Percentiles rank a stretch among this genome's conserved stretches.
phyloP scores from a whole-genome alignment of 2,113 vertebrate genomes.

The Lepidiolamprologus cunningtoni region DNA sequence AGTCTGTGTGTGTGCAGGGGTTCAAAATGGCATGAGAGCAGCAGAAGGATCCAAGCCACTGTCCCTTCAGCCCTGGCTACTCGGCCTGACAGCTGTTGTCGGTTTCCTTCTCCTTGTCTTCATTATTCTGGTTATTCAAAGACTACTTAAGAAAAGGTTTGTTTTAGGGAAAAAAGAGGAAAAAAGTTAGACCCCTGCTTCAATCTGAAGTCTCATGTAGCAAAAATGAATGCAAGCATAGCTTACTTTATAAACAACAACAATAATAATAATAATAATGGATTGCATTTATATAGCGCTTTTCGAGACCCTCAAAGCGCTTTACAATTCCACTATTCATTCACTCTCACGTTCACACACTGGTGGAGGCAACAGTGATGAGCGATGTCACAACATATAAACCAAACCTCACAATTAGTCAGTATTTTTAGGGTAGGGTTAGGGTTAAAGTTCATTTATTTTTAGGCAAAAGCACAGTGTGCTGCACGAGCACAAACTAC shows the following conservation, averaged over 20 bases:
- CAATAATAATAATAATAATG: accelerated
- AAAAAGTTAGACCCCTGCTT: neutral
- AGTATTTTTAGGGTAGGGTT: neutral
- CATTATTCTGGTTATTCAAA: slow-evolving; percentile 63
- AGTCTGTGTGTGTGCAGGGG: neutral
- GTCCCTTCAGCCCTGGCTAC: slow-evolving; percentile 74
- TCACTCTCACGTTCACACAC: neutral
- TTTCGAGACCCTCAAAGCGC: neutral
- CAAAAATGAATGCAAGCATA: neutral
- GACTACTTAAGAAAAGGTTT: slow-evolving; percentile 63
- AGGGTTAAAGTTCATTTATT: neutral
- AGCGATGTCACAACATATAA: neutral
- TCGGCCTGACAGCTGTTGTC: slow-evolving; percentile 73
- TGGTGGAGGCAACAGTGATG: neutral
- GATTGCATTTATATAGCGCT: neutral
- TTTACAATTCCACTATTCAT: neutral
- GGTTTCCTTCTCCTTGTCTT: slow-evolving; percentile 82
- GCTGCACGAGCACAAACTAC: too few species aligned
- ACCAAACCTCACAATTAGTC: neutral
- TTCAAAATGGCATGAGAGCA: neutral
- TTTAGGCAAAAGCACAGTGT: neutral
- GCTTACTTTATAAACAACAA: neutral
- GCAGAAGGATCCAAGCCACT: neutral
- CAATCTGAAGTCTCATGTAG: neutral
- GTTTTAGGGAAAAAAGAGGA: neutral